These are phyloP conservation scores for Actias luna DNA, from an alignment of 2,888 invertebrate genomes.

Conservation along the genomic window DNA sequence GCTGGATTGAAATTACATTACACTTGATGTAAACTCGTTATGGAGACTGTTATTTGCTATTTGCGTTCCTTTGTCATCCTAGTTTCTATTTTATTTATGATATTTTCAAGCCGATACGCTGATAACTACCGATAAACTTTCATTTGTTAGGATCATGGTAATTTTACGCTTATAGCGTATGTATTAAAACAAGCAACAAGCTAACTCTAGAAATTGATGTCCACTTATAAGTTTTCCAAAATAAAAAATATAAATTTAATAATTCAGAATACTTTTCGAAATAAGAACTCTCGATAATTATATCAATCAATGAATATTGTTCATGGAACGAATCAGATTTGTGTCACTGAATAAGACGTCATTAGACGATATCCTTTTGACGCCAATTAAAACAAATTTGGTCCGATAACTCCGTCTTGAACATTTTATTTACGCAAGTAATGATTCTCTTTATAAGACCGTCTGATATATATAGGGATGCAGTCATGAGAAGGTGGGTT, in stretches of 20 bases:
- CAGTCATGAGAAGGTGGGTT: too few species aligned
- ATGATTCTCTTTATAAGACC: conserved; percentile 7
- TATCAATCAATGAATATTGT: conserved; percentile 6
- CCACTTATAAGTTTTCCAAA: background rate
- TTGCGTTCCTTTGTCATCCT: background rate
- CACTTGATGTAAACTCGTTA: background rate
- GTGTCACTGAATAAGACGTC: conserved; percentile 33
- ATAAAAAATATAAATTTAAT: background rate
- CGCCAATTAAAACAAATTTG: conserved; percentile 57
- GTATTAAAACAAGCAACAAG: too few species aligned
- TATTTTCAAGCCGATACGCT: background rate
- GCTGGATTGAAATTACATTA: background rate
- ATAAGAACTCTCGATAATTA: background rate
- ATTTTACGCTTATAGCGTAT: too few species aligned
- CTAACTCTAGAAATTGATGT: too few species aligned
- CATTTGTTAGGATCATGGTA: too few species aligned
- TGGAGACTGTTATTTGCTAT: too few species aligned
- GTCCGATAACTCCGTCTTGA: conserved; percentile 16
- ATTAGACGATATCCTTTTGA: conserved; percentile 46
- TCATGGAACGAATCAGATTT: conserved; percentile 19
- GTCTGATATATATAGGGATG: background rate
- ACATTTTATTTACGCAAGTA: conserved; percentile 14
- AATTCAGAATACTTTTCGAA: background rate
- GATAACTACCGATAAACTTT: too few species aligned
- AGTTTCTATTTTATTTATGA: background rate